Conservation (phyloP, 1,140 invertebrate species). For the Plutomurus gul region DNA sequence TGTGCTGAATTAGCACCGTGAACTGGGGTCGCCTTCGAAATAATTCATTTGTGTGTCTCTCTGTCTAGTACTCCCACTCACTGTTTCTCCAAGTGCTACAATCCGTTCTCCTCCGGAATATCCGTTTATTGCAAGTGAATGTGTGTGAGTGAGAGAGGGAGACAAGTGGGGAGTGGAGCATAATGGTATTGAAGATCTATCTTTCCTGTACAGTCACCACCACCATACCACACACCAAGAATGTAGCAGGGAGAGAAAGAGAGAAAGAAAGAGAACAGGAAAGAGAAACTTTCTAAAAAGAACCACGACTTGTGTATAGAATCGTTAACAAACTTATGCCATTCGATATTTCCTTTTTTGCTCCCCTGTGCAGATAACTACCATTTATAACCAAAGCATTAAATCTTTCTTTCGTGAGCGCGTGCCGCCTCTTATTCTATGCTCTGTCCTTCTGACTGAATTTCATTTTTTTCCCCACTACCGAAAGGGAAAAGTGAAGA, state of each 20-base stretch:
- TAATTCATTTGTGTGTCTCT: constrained; percentile 2
- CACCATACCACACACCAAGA: too few species aligned
- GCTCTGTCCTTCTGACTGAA: neutral
- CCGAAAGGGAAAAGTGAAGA: neutral
- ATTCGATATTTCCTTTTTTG: neutral
- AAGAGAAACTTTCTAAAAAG: constrained; percentile 1
- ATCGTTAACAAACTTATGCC: neutral
- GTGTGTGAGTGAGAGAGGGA: too few species aligned
- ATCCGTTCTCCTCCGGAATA: too few species aligned
- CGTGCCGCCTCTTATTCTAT: neutral
- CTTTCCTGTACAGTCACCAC: too few species aligned
- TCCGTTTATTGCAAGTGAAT: too few species aligned
- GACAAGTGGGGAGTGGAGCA: too few species aligned
- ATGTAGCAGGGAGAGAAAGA: neutral
- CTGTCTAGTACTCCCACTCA: neutral
- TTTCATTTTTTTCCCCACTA: neutral
- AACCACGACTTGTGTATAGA: neutral
- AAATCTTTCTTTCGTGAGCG: neutral
- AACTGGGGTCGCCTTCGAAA: neutral
- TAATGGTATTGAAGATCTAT: neutral
- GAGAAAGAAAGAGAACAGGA: neutral
- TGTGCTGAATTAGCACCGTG: constrained; percentile 3
- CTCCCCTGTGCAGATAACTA: too few species aligned
- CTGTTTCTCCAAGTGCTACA: too few species aligned
- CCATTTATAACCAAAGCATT: neutral